Percentiles rank a stretch among this genome's conserved stretches.
phyloP scores from a whole-genome alignment of 2,113 vertebrate genomes.

The Catharus bicknelli region DNA sequence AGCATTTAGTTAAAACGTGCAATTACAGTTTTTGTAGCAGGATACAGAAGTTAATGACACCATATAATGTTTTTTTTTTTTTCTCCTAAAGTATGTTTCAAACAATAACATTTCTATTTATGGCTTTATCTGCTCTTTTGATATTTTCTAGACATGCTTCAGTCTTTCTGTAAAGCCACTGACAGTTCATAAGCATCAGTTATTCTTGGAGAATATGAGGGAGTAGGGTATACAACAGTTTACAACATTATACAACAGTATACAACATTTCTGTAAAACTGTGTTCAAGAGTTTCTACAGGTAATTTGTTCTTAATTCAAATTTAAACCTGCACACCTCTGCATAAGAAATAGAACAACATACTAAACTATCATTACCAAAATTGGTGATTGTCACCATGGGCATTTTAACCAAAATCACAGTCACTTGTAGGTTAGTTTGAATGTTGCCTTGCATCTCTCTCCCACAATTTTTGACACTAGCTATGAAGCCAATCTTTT shows the following conservation, averaged over 20 bases:
- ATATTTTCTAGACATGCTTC: background rate
- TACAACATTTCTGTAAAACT: background rate
- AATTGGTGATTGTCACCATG: accelerated
- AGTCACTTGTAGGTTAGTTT: background rate
- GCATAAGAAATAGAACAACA: accelerated
- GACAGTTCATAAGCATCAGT: background rate
- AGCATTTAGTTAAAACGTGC: background rate
- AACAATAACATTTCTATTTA: background rate
- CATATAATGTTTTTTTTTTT: background rate
- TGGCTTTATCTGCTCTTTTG: background rate
- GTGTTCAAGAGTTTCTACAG: background rate
- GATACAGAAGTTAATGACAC: background rate
- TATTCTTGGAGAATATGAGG: background rate
- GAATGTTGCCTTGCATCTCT: background rate
- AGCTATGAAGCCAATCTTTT: background rate
- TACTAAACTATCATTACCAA: background rate
- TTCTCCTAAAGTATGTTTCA: background rate
- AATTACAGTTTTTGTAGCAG: background rate
- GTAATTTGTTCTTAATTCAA: background rate
- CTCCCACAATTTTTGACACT: background rate
- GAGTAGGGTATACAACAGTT: background rate
- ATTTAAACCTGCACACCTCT: background rate
- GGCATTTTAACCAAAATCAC: background rate
- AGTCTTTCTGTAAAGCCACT: background rate
- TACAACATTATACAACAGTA: too few relatives aligned